These are phyloP conservation scores for Heterodera schachtii DNA, from an alignment of 1,140 invertebrate species.

Conservation along the genomic window DNA sequence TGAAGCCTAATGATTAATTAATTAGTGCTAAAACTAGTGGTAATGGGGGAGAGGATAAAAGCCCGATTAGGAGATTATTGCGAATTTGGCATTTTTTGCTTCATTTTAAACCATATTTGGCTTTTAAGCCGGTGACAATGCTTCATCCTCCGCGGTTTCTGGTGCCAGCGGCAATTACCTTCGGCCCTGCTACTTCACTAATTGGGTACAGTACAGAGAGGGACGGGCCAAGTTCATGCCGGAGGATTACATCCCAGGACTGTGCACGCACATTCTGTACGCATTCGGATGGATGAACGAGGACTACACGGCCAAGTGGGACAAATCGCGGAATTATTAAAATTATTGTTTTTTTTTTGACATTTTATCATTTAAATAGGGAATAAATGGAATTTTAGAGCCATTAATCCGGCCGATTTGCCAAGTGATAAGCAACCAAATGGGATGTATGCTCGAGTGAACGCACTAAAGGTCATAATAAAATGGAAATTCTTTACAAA, in stretches of 20 bases:
- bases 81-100: not conserved
- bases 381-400: constrained; percentile 48
- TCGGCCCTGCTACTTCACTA: constrained; percentile 76
- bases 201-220: constrained; percentile 92
- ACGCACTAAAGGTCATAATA: constrained; percentile 51
- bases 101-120: too few species aligned
- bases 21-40: not conserved
- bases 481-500: not conserved
- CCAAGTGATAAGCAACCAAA: constrained; percentile 54
- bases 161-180: constrained; percentile 21
- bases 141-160: not conserved
- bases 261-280: constrained; percentile 93
- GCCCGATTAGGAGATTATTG: not conserved
- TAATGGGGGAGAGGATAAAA: not conserved
- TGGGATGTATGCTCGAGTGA: constrained; percentile 62
- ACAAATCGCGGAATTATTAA: constrained; percentile 58
- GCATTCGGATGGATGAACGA: constrained; percentile 95
- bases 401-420: constrained; percentile 58
- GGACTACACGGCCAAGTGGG: constrained; percentile 81
- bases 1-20: not conserved
- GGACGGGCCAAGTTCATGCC: constrained; percentile 88
- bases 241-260: constrained; percentile 88
- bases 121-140: not conserved
- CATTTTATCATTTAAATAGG: constrained; percentile 64
- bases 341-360: too few species aligned